phyloP scores from a whole-genome alignment of 53 echinoderm and acorn worm genomes.

The Arbacia lixula region DNA sequence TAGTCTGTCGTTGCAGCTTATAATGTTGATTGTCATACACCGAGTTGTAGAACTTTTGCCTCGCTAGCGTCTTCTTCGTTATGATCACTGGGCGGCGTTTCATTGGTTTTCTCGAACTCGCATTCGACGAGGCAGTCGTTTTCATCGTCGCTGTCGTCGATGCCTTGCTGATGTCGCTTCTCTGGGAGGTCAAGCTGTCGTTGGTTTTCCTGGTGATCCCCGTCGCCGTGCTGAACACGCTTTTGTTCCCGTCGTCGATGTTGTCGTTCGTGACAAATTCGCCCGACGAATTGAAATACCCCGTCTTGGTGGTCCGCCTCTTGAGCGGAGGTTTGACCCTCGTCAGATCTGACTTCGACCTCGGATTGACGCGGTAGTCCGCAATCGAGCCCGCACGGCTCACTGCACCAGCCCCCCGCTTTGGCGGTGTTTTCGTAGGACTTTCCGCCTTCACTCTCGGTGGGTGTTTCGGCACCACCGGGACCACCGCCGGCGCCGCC shows the following conservation, averaged over 20 bases:
- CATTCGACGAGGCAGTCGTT: conserved; percentile 27
- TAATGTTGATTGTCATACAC: conserved; percentile 81
- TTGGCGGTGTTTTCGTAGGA: conserved; percentile 20
- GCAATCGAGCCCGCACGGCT: background rate
- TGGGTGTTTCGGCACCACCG: too few relatives aligned
- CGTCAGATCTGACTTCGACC: conserved; percentile 10
- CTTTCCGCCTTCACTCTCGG: too few relatives aligned
- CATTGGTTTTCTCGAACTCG: conserved; percentile 33
- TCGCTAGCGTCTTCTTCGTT: conserved; percentile 80
- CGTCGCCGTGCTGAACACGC: conserved; percentile 25
- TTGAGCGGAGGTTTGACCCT: conserved; percentile 2
- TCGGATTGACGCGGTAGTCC: conserved; percentile 10
- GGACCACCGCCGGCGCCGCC: too few relatives aligned
- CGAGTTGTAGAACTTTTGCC: conserved; percentile 70
- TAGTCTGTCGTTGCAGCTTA: conserved; percentile 79
- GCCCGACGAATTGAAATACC: conserved; percentile 50
- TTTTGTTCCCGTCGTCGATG: conserved; percentile 37
- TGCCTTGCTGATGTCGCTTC: background rate
- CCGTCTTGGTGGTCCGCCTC: conserved; percentile 48
- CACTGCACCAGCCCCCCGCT: background rate
- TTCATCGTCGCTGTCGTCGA: conserved; percentile 10
- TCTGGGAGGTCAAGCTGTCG: background rate
- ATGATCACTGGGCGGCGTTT: conserved; percentile 68
- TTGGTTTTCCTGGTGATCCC: conserved; percentile 6
- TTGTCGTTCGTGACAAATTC: conserved; percentile 54